Percentiles rank a stretch among this genome's conserved stretches.
These are phyloP conservation scores for Prionace glauca DNA, from an alignment of 2,797 vertebrate genomes.

Conservation along the genomic window DNA sequence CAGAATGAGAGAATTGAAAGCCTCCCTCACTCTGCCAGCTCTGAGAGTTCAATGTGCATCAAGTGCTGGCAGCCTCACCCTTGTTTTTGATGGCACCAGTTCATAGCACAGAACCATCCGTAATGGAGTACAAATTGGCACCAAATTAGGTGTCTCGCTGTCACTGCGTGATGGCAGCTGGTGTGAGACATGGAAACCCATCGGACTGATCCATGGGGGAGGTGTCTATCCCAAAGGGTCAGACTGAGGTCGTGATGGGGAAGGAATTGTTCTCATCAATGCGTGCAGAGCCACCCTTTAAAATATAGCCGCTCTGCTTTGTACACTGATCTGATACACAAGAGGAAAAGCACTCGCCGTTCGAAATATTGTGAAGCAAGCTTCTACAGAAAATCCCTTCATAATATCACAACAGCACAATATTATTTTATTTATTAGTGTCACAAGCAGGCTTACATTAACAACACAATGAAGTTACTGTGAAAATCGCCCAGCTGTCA, in stretches of 20 bases:
- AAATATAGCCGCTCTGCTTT: neutral
- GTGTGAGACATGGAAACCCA: neutral
- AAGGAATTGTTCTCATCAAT: neutral
- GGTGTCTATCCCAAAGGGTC: neutral
- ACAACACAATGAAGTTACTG: too few relatives aligned
- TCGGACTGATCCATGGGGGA: neutral
- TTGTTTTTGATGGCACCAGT: neutral
- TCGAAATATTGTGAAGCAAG: neutral
- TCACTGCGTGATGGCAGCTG: neutral
- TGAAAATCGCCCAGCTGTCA: too few relatives aligned
- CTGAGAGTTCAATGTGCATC: neutral
- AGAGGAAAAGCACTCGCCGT: neutral
- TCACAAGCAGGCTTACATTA: too few relatives aligned
- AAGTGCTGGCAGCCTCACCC: neutral
- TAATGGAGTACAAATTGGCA: constrained; percentile 5
- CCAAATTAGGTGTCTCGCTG: neutral
- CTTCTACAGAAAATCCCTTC: neutral
- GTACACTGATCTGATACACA: neutral
- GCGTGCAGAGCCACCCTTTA: too few relatives aligned
- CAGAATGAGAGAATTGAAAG: neutral
- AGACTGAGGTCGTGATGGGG: neutral
- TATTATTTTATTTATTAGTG: too few relatives aligned
- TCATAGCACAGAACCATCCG: neutral
- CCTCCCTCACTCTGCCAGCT: neutral
- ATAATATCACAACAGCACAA: too few relatives aligned